phyloP scores from a whole-genome alignment of 2,888 invertebrate species.

The Caenorhabditis sinica region DNA sequence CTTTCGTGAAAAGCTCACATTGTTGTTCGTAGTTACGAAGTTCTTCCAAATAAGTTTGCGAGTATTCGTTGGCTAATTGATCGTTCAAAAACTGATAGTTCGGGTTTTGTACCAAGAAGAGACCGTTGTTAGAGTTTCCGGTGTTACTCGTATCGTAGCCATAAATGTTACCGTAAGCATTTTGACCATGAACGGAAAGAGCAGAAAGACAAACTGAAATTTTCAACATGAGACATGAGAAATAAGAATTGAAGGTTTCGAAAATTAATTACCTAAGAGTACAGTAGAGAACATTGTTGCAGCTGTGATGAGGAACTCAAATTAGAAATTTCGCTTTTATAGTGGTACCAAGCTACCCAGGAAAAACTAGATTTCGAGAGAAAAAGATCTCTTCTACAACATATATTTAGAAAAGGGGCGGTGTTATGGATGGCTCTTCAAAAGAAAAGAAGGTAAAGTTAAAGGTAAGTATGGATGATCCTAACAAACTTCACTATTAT shows the following conservation, averaged over 20 bases:
- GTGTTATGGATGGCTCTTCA: slow-evolving; percentile 48
- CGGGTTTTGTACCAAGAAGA: slow-evolving; percentile 68
- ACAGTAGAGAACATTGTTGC: slow-evolving; percentile 35
- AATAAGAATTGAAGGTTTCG: too few species aligned
- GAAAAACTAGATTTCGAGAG: slow-evolving; percentile 38
- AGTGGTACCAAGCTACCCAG: neutral
- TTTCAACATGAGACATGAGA: too few species aligned
- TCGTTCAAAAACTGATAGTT: slow-evolving; percentile 73
- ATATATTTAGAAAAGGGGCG: slow-evolving; percentile 64
- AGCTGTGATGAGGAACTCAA: slow-evolving; percentile 16
- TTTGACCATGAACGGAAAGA: slow-evolving; percentile 32
- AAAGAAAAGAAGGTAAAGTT: slow-evolving; percentile 47
- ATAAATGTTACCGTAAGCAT: slow-evolving; percentile 70
- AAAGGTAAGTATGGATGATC: slow-evolving; percentile 63
- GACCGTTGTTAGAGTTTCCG: slow-evolving; percentile 51
- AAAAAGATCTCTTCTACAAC: slow-evolving; percentile 17
- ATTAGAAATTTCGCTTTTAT: slow-evolving; percentile 29
- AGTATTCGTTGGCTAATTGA: slow-evolving; percentile 69
- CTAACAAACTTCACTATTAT: slow-evolving; percentile 65
- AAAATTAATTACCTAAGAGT: slow-evolving; percentile 54
- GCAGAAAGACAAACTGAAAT: slow-evolving; percentile 31
- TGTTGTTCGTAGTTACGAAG: slow-evolving; percentile 47
- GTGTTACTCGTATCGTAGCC: slow-evolving; percentile 67
- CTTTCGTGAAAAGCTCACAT: slow-evolving; percentile 15
- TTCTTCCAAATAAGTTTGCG: slow-evolving; percentile 64